A percentile compares a stretch with the other conserved stretches of the same genome.
These are phyloP conservation scores for Paedocypris micromegethes DNA, from an alignment of 2,797 vertebrate genomes.

Conservation along the genomic window DNA sequence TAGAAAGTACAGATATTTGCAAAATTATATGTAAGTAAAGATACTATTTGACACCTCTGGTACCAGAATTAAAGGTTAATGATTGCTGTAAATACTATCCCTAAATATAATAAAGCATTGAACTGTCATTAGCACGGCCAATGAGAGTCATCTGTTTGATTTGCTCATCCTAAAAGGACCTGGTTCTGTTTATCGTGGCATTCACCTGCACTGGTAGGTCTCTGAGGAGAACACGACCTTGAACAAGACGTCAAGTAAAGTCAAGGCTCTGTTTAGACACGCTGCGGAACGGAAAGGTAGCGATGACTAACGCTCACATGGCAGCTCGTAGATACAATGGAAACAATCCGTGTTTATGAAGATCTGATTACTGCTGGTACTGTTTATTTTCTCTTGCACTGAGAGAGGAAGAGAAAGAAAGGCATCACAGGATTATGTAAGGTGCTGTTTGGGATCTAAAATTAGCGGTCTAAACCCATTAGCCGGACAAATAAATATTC, in stretches of 20 bases:
- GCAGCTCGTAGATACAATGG: not conserved
- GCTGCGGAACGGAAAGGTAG: not conserved
- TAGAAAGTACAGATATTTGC: too few relatives aligned
- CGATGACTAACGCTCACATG: not conserved
- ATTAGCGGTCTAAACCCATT: not conserved
- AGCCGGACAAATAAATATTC: not conserved
- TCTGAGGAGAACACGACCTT: not conserved
- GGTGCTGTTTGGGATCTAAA: too few relatives aligned
- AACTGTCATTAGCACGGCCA: too few relatives aligned
- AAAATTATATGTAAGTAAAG: not conserved
- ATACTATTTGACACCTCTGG: not conserved
- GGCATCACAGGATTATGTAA: too few relatives aligned
- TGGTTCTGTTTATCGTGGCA: not conserved
- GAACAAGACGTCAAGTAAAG: not conserved
- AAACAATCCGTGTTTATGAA: slow-evolving; percentile 17
- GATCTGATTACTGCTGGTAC: slow-evolving; percentile 15
- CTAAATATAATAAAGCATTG: too few relatives aligned
- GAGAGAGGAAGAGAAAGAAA: not conserved
- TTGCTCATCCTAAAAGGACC: not conserved
- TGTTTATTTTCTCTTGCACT: slow-evolving; percentile 8
- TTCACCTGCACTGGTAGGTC: not conserved
- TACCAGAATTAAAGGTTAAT: too few relatives aligned
- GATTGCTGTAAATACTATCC: too few relatives aligned
- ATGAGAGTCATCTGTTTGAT: too few relatives aligned
- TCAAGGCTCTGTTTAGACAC: slow-evolving; percentile 15